A percentile compares a stretch with the other conserved stretches of the same genome.
These are phyloP conservation scores for Otocyon megalotis DNA, from an alignment of 2,113 vertebrate species.

Conservation along the genomic window DNA sequence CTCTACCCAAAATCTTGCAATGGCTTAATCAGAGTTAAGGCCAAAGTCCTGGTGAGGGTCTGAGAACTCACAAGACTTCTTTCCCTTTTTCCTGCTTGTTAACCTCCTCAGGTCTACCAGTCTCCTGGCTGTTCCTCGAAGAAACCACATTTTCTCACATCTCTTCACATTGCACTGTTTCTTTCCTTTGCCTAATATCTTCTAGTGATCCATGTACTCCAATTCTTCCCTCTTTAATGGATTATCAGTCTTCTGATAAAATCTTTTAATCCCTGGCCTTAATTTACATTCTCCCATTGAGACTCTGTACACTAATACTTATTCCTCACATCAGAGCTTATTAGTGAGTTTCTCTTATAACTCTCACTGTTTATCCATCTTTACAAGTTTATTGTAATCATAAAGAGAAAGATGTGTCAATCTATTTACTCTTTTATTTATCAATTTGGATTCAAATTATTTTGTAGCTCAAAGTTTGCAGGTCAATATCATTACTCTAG, in stretches of 20 bases:
- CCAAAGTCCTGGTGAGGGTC: neutral
- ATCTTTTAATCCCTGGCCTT: neutral
- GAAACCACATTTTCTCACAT: neutral
- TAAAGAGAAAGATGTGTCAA: neutral
- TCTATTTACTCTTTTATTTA: neutral
- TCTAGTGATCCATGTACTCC: neutral
- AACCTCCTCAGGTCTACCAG: neutral
- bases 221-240: neutral
- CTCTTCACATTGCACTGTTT: neutral
- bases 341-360: slow-evolving; percentile 24
- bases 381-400: neutral
- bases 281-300: neutral
- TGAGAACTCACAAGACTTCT: neutral
- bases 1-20: neutral
- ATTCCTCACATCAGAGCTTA: neutral
- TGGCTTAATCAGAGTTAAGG: neutral
- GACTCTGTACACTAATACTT: neutral
- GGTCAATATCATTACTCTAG: accelerated
- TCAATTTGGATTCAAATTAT: neutral
- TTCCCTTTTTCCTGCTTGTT: neutral
- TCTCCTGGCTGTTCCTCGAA: neutral
- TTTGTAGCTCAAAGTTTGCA: neutral
- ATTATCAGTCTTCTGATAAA: neutral
- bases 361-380: neutral
- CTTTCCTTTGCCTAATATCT: neutral